These are phyloP conservation scores for Periplaneta americana DNA, from an alignment of 1,140 invertebrate species.

Conservation along the genomic window DNA sequence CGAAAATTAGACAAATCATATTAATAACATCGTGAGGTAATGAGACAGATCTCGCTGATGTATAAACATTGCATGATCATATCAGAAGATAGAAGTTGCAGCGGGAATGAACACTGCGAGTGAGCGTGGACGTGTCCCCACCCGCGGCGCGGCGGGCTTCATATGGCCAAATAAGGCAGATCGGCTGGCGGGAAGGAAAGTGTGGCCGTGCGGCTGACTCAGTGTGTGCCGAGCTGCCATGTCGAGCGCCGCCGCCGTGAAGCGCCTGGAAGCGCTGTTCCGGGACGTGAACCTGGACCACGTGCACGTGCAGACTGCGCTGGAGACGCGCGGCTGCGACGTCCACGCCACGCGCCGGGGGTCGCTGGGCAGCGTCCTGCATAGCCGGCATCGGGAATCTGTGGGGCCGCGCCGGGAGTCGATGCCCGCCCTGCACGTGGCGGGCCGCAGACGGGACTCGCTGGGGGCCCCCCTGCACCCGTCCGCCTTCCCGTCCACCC, in stretches of 20 bases:
- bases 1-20: too few relatives aligned
- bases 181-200: background rate
- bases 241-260: conserved; percentile 49
- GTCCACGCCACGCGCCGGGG: conserved; percentile 48
- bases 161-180: background rate
- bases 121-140: too few relatives aligned
- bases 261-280: conserved; percentile 64
- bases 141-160: background rate
- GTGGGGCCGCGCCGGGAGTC: conserved; percentile 37
- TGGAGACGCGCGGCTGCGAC: conserved; percentile 49
- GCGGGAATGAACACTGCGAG: too few relatives aligned
- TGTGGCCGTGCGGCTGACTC: background rate
- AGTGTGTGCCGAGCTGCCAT: conserved; percentile 1
- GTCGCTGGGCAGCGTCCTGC: background rate
- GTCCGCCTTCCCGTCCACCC: conserved; percentile 56
- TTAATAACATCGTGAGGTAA: too few relatives aligned
- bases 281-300: conserved; percentile 52
- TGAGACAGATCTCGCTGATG: too few relatives aligned
- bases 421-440: conserved; percentile 33
- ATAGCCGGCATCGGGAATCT: conserved; percentile 25
- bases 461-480: conserved; percentile 53
- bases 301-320: conserved; percentile 25
- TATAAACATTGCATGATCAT: too few relatives aligned
- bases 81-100: too few relatives aligned
- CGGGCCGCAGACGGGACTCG: conserved; percentile 47